Base-by-base conservation (phyloP, 2,888 invertebrate species). In the Nymphalis polychloros region DNA sequence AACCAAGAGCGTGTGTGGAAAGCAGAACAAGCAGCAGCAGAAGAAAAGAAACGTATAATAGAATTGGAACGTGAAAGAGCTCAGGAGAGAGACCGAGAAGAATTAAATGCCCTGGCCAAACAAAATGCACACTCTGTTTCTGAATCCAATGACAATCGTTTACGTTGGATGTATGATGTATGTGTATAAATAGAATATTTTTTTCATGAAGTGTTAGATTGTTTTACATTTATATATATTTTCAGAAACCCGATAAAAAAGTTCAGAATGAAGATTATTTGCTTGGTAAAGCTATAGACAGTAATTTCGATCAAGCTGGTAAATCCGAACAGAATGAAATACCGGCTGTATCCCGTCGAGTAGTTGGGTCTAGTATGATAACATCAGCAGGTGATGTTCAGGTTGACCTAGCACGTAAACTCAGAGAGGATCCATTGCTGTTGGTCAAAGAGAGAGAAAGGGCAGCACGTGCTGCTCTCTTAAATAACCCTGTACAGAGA, bases 351-450 rank as follows among this genome's bases (percentile, higher is more conserved):
- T 85, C 89, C 3, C 84, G 90, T 1, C 79, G 92, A 73, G 90
- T 92, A 6, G 89, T 89, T 27, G 91, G 92, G 0, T 87, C 90
- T 3, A 91, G 91, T 69, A 90, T 91, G 90, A 70, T 85, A 50
- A 87, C 93, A 68, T 89, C 92, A 52, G 90, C 92, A 46, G 93
- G 93, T 3, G 93, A 93, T 31, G 94, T 95, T 64, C 96, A 97
- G 89, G 96, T 98, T 16, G 98, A 98, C 84, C 93, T 98, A 79
- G 95, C 95, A 59, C 94, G 97, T 23, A 98, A 98, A 89, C 93
- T 98, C 72, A 95, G 98, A 82, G 98, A 99, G 86, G 99, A 99
- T 93, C 99, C 99, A 0, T 87, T 99, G 50, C 95, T 97, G 82
- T 94, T 96, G 4, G 98, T 99, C 8, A 97, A 96, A 79, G 97